Evolutionary conservation across 2,888 invertebrate species (phyloP), one percentile per base, ranked within the genome.

Genomic region (Tiphia femorata): DNA sequence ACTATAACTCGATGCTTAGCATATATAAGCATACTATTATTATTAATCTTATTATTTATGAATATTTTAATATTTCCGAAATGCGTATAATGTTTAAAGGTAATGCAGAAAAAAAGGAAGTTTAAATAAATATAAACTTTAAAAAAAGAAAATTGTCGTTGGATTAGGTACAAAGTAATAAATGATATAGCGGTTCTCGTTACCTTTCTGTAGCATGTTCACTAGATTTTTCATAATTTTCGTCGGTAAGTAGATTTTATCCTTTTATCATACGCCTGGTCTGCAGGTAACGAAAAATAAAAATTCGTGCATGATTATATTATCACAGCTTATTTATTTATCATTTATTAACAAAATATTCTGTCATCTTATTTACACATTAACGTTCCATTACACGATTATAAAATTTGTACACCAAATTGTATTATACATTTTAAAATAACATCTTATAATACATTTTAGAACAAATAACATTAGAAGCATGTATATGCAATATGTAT

Each of bases 1-100:
- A 79, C 78, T 79, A 78, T 70, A 76, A 77, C 70, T 73, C 70
- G 64, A 78, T 76, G 76, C 79, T 75, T 79, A 75, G 70, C 70
- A 52, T 75, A 73, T 71, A 66, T 77, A 71, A 78, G 71, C 72
- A 79, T 76, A 73, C 74, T 71, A 69, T 58, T 58, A 70, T 72
- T 69, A 76, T 72, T 73, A 75, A 73, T 78, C 75, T 79, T 78
- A 79, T 79, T 81, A 81, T 81, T 81, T 80, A 81, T 81, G 80
- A 75, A 73, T 78, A 77, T 77, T 80, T 80, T 75, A 81, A 75
- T 79, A 76, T 76, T 78, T 72, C 67, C 63, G 64, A 73, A 65
- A 70, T 67, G 67, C 62, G 68, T 64, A 72, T 68, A 70, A 74
- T 71, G 70, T 71, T 72, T 71, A 67, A 72, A 74, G 67, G 70